phyloP scores from a whole-genome alignment of 2,113 vertebrate species.

The Piprites chloris region DNA sequence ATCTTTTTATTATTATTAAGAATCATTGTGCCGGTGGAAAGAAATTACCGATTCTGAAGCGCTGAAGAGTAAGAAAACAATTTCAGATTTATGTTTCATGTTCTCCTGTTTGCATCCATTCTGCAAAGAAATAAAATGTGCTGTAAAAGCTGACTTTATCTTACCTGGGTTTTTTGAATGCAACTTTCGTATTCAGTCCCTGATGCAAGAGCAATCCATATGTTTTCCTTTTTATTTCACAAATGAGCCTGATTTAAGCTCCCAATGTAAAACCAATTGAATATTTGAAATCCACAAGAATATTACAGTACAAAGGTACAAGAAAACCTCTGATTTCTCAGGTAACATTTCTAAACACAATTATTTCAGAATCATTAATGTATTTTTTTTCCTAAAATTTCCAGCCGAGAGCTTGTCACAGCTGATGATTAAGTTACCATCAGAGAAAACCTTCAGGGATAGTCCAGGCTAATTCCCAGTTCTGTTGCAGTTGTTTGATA shows the following conservation, averaged over 20 bases:
- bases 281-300: background rate
- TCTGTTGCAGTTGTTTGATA: background rate
- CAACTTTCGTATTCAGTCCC: background rate
- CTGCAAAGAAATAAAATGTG: background rate
- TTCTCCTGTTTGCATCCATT: background rate
- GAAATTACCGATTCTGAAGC: background rate
- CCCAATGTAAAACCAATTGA: background rate
- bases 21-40: background rate
- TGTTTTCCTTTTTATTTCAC: background rate
- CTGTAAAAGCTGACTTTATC: background rate
- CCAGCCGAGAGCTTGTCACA: background rate
- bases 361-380: background rate
- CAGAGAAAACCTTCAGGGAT: background rate
- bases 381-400: background rate
- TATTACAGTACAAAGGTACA: background rate
- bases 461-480: background rate
- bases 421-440: background rate
- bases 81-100: background rate
- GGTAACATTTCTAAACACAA: background rate
- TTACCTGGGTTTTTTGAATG: background rate
- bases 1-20: background rate
- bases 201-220: background rate
- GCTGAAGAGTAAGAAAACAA: background rate
- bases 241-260: background rate
- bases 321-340: background rate